Base-by-base conservation (phyloP, 2,113 vertebrate genomes). In the Emydocephalus ijimae region DNA sequence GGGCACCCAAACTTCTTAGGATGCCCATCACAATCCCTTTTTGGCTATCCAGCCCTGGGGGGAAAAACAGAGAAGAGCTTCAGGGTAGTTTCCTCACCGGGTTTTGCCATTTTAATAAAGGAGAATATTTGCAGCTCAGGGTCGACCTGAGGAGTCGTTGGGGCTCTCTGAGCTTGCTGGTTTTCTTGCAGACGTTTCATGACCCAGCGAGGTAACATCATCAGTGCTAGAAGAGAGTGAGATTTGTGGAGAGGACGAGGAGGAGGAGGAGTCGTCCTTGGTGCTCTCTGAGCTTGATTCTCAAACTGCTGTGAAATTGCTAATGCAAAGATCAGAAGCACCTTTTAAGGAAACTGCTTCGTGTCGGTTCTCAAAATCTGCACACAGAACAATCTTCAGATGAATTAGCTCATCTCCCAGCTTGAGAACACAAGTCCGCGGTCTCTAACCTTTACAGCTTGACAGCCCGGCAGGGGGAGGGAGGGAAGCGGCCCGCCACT, bases 21-120 rank as follows among this genome's bases (percentile, higher is more conserved):
- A 99, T 99, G 23, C 99, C 99, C 99, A 99, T 99, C 57, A 99
- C 96, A 0, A 98, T 98, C 34, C 99, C 99, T 48, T 99, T 99
- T 96, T 99, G 99, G 95, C 95, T 93, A 0, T 97, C 97, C 0
- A 98, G 97, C 15, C 99, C 99, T 99, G 95, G 0, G 4, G 12
- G 12, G 1, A 0, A 5, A 29, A 12, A 5, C 91, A 59, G 91
- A 59, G 56, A 92, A 90, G 69, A 39, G 34, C 18, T 81, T 81
- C 18, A 81, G 34, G 6, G 1, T 39, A 2, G 18, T 39, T 81
- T 43, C 74, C 7, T 81, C 34, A 8, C 34, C 7, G 7, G 34
- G 34, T 39, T 81, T 81, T 81, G 15, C 48, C 48, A 69, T n/a
- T 69, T 69, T 15, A n/a, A 15, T 69, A 69, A 69, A 29, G 8